Conservation (phyloP, 92 coral and sea anemone genomes). For the Phymanthus crucifer region DNA sequence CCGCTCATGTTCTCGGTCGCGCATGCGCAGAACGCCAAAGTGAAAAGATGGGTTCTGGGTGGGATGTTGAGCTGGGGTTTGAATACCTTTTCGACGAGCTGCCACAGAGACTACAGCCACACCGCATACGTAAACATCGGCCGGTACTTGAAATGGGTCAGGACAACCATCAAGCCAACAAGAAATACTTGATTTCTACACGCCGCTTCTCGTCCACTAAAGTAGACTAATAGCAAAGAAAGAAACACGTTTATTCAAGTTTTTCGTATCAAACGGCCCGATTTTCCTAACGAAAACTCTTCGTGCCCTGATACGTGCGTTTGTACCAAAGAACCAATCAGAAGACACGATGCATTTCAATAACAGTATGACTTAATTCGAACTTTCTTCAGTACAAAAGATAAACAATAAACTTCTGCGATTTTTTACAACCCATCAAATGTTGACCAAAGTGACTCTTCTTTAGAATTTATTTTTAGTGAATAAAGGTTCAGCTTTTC, state of each 20-base stretch:
- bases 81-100: conserved; percentile 55
- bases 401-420: no score
- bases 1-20: conserved; percentile 83
- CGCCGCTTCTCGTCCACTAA: no score
- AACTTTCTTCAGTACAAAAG: no score
- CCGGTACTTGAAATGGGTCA: conserved; percentile 73
- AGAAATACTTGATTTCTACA: neutral
- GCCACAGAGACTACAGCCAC: conserved; percentile 68
- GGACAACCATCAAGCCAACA: conserved; percentile 41
- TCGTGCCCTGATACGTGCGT: no score
- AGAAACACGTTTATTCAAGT: neutral
- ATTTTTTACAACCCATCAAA: no score
- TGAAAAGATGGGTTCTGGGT: conserved; percentile 71
- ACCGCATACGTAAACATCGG: conserved; percentile 77
- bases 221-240: neutral
- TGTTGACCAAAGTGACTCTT: no score
- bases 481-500: no score
- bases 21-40: conserved; percentile 32
- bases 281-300: neutral
- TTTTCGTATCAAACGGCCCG: neutral
- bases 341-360: no score
- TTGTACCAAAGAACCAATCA: no score
- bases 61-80: conserved; percentile 95
- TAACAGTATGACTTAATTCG: no score
- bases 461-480: no score